Evolutionary conservation across 2,113 vertebrate genomes (phyloP), one percentile per base, ranked within the genome.

Genomic region (Arizona elegans): DNA sequence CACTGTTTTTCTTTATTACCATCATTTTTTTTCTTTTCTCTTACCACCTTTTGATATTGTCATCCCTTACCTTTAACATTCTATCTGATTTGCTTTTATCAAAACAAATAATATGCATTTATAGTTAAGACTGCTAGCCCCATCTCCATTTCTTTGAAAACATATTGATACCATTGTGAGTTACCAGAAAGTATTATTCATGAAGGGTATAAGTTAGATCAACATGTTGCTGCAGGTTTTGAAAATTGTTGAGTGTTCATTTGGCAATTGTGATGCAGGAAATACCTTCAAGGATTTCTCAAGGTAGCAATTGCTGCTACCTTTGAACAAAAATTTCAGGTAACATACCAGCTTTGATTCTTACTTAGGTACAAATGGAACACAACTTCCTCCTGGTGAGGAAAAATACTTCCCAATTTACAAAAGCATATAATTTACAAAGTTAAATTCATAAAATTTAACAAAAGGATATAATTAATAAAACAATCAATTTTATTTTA

Each of bases 181-280:
- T 88, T 8, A 86, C 5, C 56, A 54, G 47, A 0, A 65, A 19
- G 0, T 55, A 3, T 2, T 65, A 52, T 58, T 47, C 87, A 12
- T 5, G 89, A 47, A 93, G 0, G 0, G 23, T 90, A 11, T 24
- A 87, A 91, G 26, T 12, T 8, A 2, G 17, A 89, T 91, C 0
- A 13, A 75, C 89, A 1, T 11, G 91, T 94, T 93, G 29, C 26
- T 88, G 93, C 47, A 38, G 3, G 6, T 38, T 93, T 93, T 88
- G 70, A 85, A 94, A 87, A 8, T 0, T 1, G 70, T 5, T 59
- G 33, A 89, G 0, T 11, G 15, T 92, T 21, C 54, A 19, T 93
- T 53, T 75, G 17, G 53, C 26, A 95, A 94, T 75, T 17, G 58
- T 90, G 56, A 0, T 1, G 3, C 12, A 59, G 5, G 70, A 50